Base-by-base conservation (phyloP, 2,113 vertebrate genomes). In the Naja naja region DNA sequence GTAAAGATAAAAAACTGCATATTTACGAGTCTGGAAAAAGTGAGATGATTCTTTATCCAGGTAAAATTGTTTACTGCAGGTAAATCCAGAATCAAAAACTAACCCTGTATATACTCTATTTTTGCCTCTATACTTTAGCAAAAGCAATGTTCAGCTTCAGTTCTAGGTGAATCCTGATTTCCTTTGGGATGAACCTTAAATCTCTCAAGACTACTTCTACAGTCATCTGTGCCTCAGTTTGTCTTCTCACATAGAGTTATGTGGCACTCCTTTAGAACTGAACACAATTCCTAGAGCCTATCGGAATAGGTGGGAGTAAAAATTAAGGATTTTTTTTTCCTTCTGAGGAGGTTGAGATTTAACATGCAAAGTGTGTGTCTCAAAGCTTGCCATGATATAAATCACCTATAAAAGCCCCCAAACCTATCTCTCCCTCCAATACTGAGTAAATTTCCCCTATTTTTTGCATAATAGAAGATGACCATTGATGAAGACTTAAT, bases 1-100 rank as follows among this genome's bases (percentile, higher is more conserved):
- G 99, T 94, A 93, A 96, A 30, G 93, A 94, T 0, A 98, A 98
- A 58, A 97, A 93, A 49, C 97, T 99, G 95, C 95, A 94, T 2
- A 49, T 94, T 43, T 97, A 23, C 88, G 88, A 95, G 22, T 94
- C 96, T 5, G 97, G 97, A 86, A 94, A 95, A 58, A 94, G 94
- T 12, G 97, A 93, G 0, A 94, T 1, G 12, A 94, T 95, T 81
- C 95, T 98, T 39, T 98, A 98, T 92, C 92, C 96, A 96, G 98
- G 99, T 99, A 91, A 94, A 30, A n/a, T 27, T 39, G 3, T 85
- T 11, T 58, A 58, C 3, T 49, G 58, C 14, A 3, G 34, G 55
- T 39, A 55, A 12, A 14, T 45, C 10, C 92, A 58, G n/a, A 43
- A 25, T 34, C 8, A 53, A 54, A n/a, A 2, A 39, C 2, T 39